Evolutionary conservation across 2,797 vertebrate species (phyloP).

Genomic region (Acropternis orthonyx): DNA sequence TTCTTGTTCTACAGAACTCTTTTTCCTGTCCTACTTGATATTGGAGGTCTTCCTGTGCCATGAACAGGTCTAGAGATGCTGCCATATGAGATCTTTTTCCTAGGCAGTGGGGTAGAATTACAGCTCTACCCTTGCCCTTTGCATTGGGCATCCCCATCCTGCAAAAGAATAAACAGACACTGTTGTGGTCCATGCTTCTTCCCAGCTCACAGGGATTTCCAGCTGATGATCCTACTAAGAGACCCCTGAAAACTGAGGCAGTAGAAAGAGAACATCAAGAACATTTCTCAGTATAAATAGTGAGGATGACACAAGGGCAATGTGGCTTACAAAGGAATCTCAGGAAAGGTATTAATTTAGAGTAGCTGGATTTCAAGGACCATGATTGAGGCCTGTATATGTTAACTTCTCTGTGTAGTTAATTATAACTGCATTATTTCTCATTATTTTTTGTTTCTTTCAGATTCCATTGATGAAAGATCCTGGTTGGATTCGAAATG

Average conservation of each 20-base stretch:
- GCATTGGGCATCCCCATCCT: background rate
- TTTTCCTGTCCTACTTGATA: background rate
- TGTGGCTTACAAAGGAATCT: background rate
- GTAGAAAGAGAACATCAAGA: background rate
- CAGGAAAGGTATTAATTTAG: background rate
- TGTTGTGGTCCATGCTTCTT: background rate
- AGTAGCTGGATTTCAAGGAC: background rate
- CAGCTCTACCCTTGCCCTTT: background rate
- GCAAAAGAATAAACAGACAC: background rate
- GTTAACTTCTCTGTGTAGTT: background rate
- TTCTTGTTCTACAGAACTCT: background rate
- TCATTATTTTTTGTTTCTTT: slow-evolving; percentile 29
- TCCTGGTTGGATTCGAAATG: slow-evolving; percentile 76
- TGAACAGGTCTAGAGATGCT: background rate
- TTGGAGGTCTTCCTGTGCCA: background rate
- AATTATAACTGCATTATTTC: background rate
- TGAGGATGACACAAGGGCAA: background rate
- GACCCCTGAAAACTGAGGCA: background rate
- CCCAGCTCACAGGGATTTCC: background rate
- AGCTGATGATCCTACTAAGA: background rate
- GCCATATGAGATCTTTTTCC: background rate
- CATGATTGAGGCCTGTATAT: background rate
- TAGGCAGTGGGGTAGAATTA: background rate
- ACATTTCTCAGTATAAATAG: background rate
- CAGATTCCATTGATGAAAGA: slow-evolving; percentile 79